Evolutionary conservation across 2,113 vertebrate genomes (phyloP).

Genomic region (Saguinus imperator): DNA sequence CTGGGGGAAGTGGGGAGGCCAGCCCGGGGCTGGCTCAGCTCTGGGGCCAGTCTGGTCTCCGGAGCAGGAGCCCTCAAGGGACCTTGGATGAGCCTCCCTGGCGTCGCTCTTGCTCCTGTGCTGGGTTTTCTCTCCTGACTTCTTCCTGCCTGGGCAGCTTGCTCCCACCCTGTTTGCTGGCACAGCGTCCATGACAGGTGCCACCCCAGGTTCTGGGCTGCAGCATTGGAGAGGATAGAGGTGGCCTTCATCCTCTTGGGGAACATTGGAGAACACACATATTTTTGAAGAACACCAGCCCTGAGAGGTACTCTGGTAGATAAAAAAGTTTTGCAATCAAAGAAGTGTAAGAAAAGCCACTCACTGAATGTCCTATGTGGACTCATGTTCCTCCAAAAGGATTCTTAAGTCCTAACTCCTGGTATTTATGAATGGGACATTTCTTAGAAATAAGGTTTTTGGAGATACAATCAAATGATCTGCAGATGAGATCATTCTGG

Average conservation of each 20-base stretch:
- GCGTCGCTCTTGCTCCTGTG: neutral
- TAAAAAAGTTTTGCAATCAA: neutral
- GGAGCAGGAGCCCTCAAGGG: neutral
- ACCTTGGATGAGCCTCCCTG: neutral
- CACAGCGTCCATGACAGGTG: neutral
- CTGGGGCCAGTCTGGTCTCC: neutral
- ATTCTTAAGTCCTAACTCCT: neutral
- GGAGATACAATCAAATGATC: neutral
- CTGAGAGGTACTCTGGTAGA: neutral
- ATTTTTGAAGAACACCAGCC: neutral
- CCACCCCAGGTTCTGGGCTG: neutral
- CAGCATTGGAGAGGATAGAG: neutral
- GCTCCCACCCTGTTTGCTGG: neutral
- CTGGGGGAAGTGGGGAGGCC: neutral
- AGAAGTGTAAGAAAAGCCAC: neutral
- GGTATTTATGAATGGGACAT: neutral
- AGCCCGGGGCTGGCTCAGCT: neutral
- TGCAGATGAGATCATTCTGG: neutral
- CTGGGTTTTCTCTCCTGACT: neutral
- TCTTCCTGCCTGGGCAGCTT: neutral
- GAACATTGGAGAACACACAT: neutral
- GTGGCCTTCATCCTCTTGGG: neutral
- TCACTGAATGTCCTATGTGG: neutral
- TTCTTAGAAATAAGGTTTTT: neutral
- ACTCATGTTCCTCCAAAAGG: neutral